These are phyloP conservation scores for Drosophila nr. perissopoda DNA, from an alignment of 2,888 invertebrate species.

Conservation along the genomic window DNA sequence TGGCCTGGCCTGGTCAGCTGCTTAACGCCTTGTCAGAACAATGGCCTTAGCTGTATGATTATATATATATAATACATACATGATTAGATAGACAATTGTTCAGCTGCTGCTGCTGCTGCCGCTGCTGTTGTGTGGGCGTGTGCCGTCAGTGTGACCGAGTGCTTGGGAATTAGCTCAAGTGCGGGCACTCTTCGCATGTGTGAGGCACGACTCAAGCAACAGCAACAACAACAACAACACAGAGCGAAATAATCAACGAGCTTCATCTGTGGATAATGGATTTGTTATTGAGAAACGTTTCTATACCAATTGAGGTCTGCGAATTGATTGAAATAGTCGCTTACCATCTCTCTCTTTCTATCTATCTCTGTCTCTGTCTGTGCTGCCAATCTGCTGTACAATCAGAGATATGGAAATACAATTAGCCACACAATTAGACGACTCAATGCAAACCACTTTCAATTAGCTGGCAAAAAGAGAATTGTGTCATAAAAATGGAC, in stretches of 20 bases:
- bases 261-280: slow-evolving; percentile 60
- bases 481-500: neutral
- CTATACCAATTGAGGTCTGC: slow-evolving; percentile 52
- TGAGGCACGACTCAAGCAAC: slow-evolving; percentile 49
- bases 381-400: slow-evolving; percentile 20
- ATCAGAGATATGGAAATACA: slow-evolving; percentile 56
- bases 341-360: neutral
- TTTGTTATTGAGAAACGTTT: slow-evolving; percentile 65
- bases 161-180: slow-evolving; percentile 76
- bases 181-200: slow-evolving; percentile 62
- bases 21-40: slow-evolving; percentile 79
- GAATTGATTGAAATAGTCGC: slow-evolving; percentile 47
- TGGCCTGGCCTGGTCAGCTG: slow-evolving; percentile 54
- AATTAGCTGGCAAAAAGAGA: slow-evolving; percentile 1
- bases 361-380: slow-evolving; percentile 6
- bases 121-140: slow-evolving; percentile 44
- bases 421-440: slow-evolving; percentile 38
- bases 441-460: slow-evolving; percentile 18
- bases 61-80: slow-evolving; percentile 16
- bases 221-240: slow-evolving; percentile 20
- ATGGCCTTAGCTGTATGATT: slow-evolving; percentile 65
- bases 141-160: slow-evolving; percentile 47
- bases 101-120: slow-evolving; percentile 17
- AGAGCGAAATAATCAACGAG: slow-evolving; percentile 41
- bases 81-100: slow-evolving; percentile 43